These are phyloP conservation scores for Ophiothrix spiculata DNA, from an alignment of 35 echinoderm and acorn worm genomes.

Conservation along the genomic window DNA sequence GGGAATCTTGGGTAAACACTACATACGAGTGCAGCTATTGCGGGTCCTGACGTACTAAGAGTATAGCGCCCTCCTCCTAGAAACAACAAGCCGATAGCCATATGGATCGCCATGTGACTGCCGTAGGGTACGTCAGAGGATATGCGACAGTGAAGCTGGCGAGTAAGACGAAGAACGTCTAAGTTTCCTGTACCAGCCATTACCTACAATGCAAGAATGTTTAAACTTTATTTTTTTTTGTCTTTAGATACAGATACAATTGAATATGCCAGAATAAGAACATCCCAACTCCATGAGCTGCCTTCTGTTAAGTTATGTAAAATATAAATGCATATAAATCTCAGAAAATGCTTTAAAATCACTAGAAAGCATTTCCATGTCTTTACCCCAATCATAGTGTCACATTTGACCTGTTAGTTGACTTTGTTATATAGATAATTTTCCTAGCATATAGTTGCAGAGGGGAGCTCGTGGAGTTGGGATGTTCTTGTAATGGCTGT, in stretches of 20 bases:
- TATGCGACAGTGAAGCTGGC: slow-evolving; percentile 47
- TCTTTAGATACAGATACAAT: no score
- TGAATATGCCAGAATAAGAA: no score
- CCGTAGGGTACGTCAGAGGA: slow-evolving; percentile 70
- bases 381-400: no score
- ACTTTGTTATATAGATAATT: neutral
- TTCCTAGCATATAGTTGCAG: no score
- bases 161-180: slow-evolving; percentile 55
- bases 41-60: slow-evolving; percentile 58
- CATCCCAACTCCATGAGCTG: no score
- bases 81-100: slow-evolving; percentile 88
- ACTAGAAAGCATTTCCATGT: no score
- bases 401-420: neutral
- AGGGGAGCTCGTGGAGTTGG: no score
- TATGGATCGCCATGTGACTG: slow-evolving; percentile 87
- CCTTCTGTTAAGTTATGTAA: no score
- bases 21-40: slow-evolving; percentile 77
- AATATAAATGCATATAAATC: no score
- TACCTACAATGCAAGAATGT: slow-evolving; percentile 39
- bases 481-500: no score
- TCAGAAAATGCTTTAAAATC: no score
- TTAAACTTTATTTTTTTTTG: no score
- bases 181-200: slow-evolving; percentile 96
- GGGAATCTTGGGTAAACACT: slow-evolving; percentile 91
- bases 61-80: slow-evolving; percentile 90